phyloP scores from a whole-genome alignment of 1,140 invertebrate genomes.

The Rhopalosiphum padi region DNA sequence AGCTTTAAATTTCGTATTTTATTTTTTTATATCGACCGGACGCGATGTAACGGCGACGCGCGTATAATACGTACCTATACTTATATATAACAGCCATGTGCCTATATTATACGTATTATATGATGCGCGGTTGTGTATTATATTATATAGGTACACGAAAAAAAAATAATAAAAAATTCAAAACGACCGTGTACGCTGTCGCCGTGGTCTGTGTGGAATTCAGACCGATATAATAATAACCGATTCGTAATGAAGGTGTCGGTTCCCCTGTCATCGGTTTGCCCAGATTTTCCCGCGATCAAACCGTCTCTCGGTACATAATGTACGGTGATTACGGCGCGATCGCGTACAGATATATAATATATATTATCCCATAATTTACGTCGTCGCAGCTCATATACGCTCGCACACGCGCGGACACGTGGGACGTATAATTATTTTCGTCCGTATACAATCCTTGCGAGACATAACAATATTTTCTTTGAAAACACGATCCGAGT shows the following conservation, averaged over 20 bases:
- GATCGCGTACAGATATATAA: neutral
- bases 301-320: neutral
- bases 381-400: neutral
- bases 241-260: neutral
- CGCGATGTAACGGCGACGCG: neutral
- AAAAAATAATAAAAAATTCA: neutral
- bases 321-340: neutral
- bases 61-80: neutral
- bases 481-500: neutral
- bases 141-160: neutral
- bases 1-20: neutral
- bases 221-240: neutral
- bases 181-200: neutral
- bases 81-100: too few species aligned
- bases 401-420: neutral
- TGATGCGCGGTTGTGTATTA: neutral
- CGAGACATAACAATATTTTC: neutral
- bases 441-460: neutral
- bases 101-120: neutral
- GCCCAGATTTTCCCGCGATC: neutral
- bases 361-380: neutral
- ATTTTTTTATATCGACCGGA: neutral
- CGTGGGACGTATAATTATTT: slow-evolving; percentile 15
- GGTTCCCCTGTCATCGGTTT: neutral
- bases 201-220: neutral